Conservation (phyloP, 2,797 vertebrate species). For the Pagetopsis macropterus region DNA sequence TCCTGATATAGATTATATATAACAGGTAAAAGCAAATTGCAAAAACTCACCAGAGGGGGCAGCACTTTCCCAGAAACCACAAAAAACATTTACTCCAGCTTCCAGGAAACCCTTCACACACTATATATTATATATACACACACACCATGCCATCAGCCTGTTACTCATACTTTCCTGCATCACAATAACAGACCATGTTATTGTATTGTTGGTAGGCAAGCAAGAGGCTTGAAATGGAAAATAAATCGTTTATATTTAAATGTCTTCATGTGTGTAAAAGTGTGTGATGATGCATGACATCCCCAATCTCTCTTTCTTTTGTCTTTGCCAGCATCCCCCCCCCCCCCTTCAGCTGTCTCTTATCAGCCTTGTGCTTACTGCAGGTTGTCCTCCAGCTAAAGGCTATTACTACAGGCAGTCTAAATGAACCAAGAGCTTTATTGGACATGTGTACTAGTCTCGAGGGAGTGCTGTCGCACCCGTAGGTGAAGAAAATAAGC, state of each 20-base stretch:
- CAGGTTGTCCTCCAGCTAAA: conserved; percentile 62
- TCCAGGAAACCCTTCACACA: conserved; percentile 54
- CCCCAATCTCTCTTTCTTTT: conserved; percentile 6
- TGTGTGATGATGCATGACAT: conserved; percentile 35
- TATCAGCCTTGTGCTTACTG: conserved; percentile 51
- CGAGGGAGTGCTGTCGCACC: not conserved
- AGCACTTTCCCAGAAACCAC: conserved; percentile 51
- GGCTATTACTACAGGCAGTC: conserved; percentile 28
- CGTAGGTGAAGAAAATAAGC: conserved; percentile 6
- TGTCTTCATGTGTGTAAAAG: conserved; percentile 30
- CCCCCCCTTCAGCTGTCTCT: conserved; percentile 49
- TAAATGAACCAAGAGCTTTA: conserved; percentile 30
- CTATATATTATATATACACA: conserved; percentile 13
- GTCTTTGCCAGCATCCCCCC: conserved; percentile 26
- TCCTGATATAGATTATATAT: too few species aligned
- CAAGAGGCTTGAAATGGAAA: conserved; percentile 57
- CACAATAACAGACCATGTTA: conserved; percentile 45
- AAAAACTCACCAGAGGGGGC: conserved; percentile 65
- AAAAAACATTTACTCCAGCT: conserved; percentile 11
- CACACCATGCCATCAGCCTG: conserved; percentile 13
- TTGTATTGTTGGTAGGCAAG: conserved; percentile 31
- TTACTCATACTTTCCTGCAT: conserved; percentile 23
- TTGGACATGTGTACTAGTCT: conserved; percentile 35
- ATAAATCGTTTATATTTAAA: conserved; percentile 44
- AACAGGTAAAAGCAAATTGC: not conserved